Percentiles rank a stretch among this genome's conserved stretches.
These are phyloP conservation scores for Gonioctena quinquepunctata DNA, from an alignment of 1,140 invertebrate genomes.

Conservation along the genomic window DNA sequence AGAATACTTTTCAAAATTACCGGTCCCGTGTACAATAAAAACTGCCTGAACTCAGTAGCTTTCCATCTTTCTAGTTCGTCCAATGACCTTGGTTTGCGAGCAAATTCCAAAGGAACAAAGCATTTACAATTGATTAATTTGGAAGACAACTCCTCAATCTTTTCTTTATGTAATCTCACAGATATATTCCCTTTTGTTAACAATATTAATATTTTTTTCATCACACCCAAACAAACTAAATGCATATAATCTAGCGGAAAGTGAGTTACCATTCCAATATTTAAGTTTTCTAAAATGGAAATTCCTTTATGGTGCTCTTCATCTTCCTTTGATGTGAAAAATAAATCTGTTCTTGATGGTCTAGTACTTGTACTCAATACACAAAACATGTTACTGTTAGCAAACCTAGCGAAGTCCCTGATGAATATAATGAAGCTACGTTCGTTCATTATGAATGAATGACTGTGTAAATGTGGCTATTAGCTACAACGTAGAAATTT, in stretches of 20 bases:
- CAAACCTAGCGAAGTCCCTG: too few relatives aligned
- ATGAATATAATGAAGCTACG: too few relatives aligned
- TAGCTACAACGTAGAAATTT: too few relatives aligned
- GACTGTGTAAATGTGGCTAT: too few relatives aligned
- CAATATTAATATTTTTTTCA: not conserved
- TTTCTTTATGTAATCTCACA: not conserved
- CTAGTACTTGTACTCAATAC: too few relatives aligned
- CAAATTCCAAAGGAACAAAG: slow-evolving; percentile 42
- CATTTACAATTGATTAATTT: slow-evolving; percentile 9
- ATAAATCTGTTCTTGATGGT: not conserved
- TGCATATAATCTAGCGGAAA: slow-evolving; percentile 11
- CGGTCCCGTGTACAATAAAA: slow-evolving; percentile 45
- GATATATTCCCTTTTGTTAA: slow-evolving; percentile 1
- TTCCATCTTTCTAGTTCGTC: slow-evolving; percentile 45
- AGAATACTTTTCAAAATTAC: slow-evolving; percentile 35
- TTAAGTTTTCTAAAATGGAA: not conserved
- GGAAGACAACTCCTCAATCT: not conserved
- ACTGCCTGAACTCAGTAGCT: slow-evolving; percentile 47
- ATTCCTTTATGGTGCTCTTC: slow-evolving; percentile 1
- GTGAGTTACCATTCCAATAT: slow-evolving; percentile 7
- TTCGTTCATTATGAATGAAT: too few relatives aligned
- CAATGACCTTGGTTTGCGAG: slow-evolving; percentile 40
- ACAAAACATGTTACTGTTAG: too few relatives aligned
- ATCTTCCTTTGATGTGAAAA: not conserved
- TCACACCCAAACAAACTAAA: slow-evolving; percentile 12